Percentiles rank a stretch among this genome's conserved stretches.
Evolutionary conservation across 2,888 invertebrate species (phyloP).

Genomic region (Heliconius erato): DNA sequence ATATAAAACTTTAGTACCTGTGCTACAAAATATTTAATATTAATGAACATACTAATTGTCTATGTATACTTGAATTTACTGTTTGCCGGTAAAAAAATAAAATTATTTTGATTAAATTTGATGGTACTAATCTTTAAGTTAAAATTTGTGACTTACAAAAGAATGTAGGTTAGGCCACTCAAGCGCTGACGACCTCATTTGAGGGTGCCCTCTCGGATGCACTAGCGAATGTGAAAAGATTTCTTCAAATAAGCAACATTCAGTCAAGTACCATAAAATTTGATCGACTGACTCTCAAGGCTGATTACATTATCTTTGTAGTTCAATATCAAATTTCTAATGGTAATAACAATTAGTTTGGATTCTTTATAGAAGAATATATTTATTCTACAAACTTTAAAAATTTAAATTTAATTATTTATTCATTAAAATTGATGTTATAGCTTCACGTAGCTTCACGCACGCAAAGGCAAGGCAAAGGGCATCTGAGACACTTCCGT

Average conservation of each 20-base stretch:
- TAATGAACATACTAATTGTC: background rate
- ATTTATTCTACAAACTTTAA: background rate
- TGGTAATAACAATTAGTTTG: background rate
- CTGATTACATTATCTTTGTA: conserved; percentile 20
- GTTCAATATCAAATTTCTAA: background rate
- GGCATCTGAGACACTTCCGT: too few species aligned
- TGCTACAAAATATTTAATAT: background rate
- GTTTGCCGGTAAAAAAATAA: background rate
- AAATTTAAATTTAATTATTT: too few species aligned
- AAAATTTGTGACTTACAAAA: conserved; percentile 36
- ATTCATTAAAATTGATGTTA: too few species aligned
- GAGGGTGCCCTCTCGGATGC: conserved; percentile 37
- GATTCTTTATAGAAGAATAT: background rate
- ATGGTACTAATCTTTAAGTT: conserved; percentile 5
- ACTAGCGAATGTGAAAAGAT: conserved; percentile 42
- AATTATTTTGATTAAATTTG: background rate
- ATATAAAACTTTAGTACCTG: background rate
- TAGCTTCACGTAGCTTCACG: too few species aligned
- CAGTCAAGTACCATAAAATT: conserved; percentile 29
- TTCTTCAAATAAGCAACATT: conserved; percentile 38
- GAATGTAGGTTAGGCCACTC: conserved; percentile 42
- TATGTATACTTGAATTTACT: background rate
- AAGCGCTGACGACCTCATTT: conserved; percentile 41
- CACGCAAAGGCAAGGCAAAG: too few species aligned
- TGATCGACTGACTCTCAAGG: conserved; percentile 31